Conservation (phyloP, 2,113 vertebrate species). For the Phainopepla nitens region DNA sequence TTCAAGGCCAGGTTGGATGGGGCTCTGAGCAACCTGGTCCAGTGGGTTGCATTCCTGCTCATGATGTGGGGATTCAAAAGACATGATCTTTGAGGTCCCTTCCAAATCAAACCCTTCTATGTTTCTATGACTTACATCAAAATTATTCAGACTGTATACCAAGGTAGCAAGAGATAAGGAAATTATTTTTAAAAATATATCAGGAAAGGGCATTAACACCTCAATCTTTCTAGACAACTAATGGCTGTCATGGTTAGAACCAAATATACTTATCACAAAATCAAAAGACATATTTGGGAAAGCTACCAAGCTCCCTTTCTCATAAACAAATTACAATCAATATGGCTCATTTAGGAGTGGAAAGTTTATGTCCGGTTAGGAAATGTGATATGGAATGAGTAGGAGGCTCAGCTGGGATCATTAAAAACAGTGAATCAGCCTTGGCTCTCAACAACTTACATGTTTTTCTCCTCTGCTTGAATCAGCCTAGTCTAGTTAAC, state of each 20-base stretch:
- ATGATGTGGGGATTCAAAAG: rapidly evolving
- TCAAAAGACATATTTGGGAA: neutral
- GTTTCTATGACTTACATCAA: neutral
- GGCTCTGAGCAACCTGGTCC: neutral
- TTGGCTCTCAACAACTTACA: neutral
- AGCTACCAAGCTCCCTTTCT: neutral
- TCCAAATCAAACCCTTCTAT: neutral
- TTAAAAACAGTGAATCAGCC: neutral
- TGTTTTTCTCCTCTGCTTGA: neutral
- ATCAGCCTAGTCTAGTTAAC: neutral
- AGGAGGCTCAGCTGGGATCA: neutral
- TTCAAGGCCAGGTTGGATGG: neutral
- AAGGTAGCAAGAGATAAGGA: neutral
- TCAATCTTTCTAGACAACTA: neutral
- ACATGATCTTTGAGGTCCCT: neutral
- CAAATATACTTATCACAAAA: neutral
- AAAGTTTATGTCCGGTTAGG: neutral
- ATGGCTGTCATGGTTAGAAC: neutral
- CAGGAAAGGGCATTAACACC: neutral
- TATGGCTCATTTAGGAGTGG: neutral
- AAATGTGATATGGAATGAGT: neutral
- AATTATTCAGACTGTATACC: neutral
- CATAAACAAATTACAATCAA: neutral
- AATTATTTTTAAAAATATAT: neutral
- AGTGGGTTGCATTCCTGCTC: neutral